A percentile compares a stretch with the other conserved stretches of the same genome.
Conservation (phyloP, 2,113 vertebrate genomes). For the Etia nguti region DNA sequence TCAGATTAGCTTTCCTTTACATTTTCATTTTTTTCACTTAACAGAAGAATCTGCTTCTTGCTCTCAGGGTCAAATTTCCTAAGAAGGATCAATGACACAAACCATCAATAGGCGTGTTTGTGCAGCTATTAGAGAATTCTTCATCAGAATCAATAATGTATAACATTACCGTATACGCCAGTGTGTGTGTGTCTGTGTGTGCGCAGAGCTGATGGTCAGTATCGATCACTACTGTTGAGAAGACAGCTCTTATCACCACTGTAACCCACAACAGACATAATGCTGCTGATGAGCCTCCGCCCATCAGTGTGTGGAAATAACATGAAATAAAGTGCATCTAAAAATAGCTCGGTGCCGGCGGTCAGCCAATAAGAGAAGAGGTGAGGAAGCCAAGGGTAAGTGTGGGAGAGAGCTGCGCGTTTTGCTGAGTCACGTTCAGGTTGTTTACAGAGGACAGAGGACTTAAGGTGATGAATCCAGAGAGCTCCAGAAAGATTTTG, state of each 20-base stretch:
- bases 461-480: background rate
- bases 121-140: background rate
- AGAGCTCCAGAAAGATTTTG: background rate
- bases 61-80: background rate
- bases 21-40: background rate
- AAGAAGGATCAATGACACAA: background rate
- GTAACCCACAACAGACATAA: background rate
- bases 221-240: background rate
- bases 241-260: background rate
- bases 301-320: background rate
- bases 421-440: constrained; percentile 35
- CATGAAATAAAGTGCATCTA: constrained; percentile 10
- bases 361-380: constrained; percentile 14
- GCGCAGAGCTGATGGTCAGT: background rate
- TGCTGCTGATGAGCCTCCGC: background rate
- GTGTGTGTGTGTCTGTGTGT: background rate
- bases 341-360: background rate
- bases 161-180: background rate
- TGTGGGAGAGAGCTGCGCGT: background rate
- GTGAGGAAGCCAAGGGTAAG: background rate
- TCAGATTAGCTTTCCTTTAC: background rate
- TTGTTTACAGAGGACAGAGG: background rate
- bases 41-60: background rate
- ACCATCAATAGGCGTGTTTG: background rate
- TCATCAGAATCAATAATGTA: background rate